Percentiles rank a stretch among this genome's conserved stretches.
phyloP scores from a whole-genome alignment of 2,888 invertebrate genomes.

The Acleris holmiana region DNA sequence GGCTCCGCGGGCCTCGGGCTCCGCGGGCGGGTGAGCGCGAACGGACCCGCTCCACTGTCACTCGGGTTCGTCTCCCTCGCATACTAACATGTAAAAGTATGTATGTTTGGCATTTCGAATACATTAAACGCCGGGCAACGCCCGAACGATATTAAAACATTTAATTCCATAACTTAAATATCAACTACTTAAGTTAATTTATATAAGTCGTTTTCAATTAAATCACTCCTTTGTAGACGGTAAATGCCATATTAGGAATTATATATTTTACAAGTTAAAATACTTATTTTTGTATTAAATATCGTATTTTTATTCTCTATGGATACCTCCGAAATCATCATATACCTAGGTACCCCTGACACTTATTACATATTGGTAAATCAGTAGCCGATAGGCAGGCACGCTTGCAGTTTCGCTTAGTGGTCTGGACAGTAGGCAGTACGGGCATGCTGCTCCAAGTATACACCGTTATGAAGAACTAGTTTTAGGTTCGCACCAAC shows the following conservation, averaged over 20 bases:
- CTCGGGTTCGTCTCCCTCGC: constrained; percentile 57
- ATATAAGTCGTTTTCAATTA: constrained; percentile 72
- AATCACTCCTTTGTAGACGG: constrained; percentile 80
- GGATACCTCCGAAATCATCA: constrained; percentile 56
- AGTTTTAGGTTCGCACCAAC: neutral
- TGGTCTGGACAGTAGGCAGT: neutral
- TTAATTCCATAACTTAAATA: constrained; percentile 70
- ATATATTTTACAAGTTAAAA: constrained; percentile 70
- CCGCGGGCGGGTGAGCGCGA: constrained; percentile 42
- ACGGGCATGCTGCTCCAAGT: too few species aligned
- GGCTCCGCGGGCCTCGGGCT: too few species aligned
- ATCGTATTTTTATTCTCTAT: constrained; percentile 48
- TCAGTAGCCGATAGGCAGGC: constrained; percentile 66
- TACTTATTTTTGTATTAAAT: constrained; percentile 50
- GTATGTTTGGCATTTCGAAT: constrained; percentile 72
- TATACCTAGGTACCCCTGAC: constrained; percentile 47
- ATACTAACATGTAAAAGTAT: constrained; percentile 57
- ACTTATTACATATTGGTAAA: constrained; percentile 65
- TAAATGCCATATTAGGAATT: constrained; percentile 84
- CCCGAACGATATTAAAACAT: constrained; percentile 43
- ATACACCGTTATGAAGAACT: neutral
- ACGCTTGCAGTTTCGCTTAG: constrained; percentile 43
- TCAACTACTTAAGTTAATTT: constrained; percentile 70
- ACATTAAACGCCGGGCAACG: constrained; percentile 50
- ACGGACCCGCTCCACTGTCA: constrained; percentile 56